Evolutionary conservation across 2,113 vertebrate species (phyloP).

Genomic region (Pomatorhinus ruficollis): DNA sequence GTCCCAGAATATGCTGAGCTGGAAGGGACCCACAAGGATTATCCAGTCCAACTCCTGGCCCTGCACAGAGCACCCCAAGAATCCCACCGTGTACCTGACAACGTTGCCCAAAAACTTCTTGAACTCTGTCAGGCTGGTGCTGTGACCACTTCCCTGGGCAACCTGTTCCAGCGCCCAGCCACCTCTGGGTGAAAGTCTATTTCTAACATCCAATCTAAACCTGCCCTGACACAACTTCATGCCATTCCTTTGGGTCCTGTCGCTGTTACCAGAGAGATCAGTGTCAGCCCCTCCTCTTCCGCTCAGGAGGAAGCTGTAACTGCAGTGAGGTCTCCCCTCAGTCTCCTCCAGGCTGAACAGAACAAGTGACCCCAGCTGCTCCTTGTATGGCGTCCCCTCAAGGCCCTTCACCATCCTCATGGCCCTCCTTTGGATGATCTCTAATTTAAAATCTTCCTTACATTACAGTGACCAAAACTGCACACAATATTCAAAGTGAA

Average conservation of each 20-base stretch:
- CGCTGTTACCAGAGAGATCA: background rate
- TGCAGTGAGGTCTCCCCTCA: background rate
- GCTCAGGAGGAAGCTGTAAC: rapidly evolving
- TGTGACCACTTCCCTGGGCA: background rate
- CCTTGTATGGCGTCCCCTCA: background rate
- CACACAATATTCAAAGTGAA: background rate
- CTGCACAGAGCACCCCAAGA: background rate
- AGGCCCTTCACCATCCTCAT: too few species aligned
- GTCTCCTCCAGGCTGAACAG: background rate
- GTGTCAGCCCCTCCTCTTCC: background rate
- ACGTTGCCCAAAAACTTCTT: background rate
- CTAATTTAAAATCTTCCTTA: background rate
- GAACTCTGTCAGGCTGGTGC: background rate
- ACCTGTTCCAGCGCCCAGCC: background rate
- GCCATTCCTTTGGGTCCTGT: background rate
- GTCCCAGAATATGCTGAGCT: background rate
- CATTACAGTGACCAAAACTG: background rate
- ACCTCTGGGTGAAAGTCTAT: background rate
- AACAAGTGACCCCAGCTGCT: background rate
- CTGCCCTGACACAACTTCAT: rapidly evolving
- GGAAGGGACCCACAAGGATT: background rate
- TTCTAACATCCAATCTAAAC: background rate
- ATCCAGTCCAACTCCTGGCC: background rate
- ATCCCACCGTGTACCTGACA: rapidly evolving
- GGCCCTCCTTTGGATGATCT: background rate